phyloP scores from a whole-genome alignment of 2,888 invertebrate species.

The Anarsia innoxiella region DNA sequence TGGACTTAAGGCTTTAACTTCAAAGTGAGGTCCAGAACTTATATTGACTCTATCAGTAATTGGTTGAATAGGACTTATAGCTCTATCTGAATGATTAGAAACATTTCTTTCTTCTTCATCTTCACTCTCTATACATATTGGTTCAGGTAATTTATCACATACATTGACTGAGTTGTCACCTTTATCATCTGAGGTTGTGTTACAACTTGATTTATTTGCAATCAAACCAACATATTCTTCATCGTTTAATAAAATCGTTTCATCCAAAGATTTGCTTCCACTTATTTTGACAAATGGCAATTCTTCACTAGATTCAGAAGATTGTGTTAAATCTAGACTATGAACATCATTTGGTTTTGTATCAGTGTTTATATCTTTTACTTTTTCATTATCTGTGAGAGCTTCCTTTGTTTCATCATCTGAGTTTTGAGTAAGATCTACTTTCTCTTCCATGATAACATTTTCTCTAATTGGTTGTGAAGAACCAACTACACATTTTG shows the following conservation, averaged over 20 bases:
- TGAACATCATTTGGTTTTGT: conserved; percentile 13
- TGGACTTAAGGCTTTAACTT: too few species aligned
- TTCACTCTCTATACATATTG: conserved; percentile 19
- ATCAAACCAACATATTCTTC: conserved; percentile 12
- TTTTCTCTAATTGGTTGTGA: conserved; percentile 21
- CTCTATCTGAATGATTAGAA: neutral
- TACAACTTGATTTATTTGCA: too few species aligned
- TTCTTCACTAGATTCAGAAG: conserved; percentile 40
- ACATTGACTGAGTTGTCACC: neutral
- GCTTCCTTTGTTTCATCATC: conserved; percentile 16
- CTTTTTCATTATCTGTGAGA: conserved; percentile 8
- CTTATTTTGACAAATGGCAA: conserved; percentile 38
- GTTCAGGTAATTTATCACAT: neutral
- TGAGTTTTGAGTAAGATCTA: conserved; percentile 34
- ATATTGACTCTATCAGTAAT: neutral
- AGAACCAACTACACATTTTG: conserved; percentile 38
- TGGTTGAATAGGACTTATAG: conserved; percentile 4
- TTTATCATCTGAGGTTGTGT: too few species aligned
- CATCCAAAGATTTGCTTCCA: conserved; percentile 29
- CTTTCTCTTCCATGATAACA: conserved; percentile 22
- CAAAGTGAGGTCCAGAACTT: neutral
- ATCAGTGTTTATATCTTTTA: neutral
- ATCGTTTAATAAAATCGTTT: conserved; percentile 30
- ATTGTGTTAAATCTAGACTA: conserved; percentile 44
- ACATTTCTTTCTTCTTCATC: neutral